Evolutionary conservation across 2,113 vertebrate genomes (phyloP).

Genomic region (Calonectris borealis): DNA sequence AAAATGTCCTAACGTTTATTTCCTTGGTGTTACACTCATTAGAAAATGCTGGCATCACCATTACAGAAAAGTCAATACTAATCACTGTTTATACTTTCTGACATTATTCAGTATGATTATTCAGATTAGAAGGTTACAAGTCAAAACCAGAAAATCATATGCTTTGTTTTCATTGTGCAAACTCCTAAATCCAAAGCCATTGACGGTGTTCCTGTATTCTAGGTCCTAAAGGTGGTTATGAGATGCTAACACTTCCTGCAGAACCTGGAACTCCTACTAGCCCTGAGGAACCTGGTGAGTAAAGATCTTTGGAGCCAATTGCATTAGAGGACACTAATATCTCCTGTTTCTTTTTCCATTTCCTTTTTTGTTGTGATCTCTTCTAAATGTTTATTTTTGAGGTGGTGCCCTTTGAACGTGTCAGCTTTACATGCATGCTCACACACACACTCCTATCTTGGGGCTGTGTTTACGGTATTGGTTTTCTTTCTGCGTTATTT

Average conservation of each 20-base stretch:
- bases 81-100: neutral
- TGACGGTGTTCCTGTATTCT: neutral
- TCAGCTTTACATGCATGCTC: neutral
- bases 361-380: neutral
- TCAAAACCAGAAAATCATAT: neutral
- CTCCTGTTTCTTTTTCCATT: neutral
- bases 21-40: neutral
- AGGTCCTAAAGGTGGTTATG: slow-evolving; percentile 62
- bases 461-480: neutral
- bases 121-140: neutral
- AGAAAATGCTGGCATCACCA: neutral
- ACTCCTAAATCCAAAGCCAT: neutral
- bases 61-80: neutral
- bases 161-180: neutral
- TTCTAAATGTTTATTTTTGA: neutral
- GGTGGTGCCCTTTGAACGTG: neutral
- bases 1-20: neutral
- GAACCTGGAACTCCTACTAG: slow-evolving; percentile 44
- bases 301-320: neutral
- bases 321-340: neutral
- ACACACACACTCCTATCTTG: neutral
- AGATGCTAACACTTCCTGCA: slow-evolving; percentile 48
- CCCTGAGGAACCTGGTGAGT: slow-evolving; percentile 64
- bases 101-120: neutral
- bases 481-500: neutral